Evolutionary conservation across 2,888 invertebrate species (phyloP).

Genomic region (Crematogaster levior): DNA sequence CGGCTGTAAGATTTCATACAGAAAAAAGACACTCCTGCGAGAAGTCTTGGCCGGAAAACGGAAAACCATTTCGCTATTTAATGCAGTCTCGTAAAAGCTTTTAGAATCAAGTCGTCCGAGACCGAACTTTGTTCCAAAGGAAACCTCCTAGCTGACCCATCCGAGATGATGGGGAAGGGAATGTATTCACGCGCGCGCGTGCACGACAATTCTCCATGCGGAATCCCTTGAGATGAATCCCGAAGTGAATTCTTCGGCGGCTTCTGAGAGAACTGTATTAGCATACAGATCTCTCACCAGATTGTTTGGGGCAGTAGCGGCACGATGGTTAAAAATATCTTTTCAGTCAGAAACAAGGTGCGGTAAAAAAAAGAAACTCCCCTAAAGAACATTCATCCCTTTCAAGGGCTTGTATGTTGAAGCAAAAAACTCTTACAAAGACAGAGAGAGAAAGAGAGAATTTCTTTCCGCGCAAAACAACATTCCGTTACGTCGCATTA

Average conservation of each 20-base stretch:
- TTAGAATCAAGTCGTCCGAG: background rate
- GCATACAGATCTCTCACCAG: conserved; percentile 45
- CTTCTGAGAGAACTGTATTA: conserved; percentile 47
- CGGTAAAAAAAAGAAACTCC: conserved; percentile 1
- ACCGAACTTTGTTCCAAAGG: background rate
- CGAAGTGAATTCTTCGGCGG: conserved; percentile 55
- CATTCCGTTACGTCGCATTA: background rate
- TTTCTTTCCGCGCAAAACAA: background rate
- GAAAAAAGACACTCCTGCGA: background rate
- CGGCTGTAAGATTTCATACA: background rate
- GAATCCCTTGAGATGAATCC: background rate
- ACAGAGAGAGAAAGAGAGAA: background rate
- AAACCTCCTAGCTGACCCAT: conserved; percentile 3
- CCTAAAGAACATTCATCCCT: conserved; percentile 11
- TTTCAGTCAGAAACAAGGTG: conserved; percentile 22
- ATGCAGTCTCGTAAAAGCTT: background rate
- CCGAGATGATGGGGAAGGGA: background rate
- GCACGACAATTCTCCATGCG: conserved; percentile 24
- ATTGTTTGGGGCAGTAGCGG: conserved; percentile 46
- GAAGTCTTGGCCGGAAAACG: background rate
- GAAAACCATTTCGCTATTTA: background rate
- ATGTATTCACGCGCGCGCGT: conserved; percentile 23
- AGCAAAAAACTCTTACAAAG: background rate
- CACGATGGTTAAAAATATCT: conserved; percentile 36
- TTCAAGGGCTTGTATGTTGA: background rate